Conservation (phyloP, 1,140 invertebrate species). For the Cardiocondyla obscurior region DNA sequence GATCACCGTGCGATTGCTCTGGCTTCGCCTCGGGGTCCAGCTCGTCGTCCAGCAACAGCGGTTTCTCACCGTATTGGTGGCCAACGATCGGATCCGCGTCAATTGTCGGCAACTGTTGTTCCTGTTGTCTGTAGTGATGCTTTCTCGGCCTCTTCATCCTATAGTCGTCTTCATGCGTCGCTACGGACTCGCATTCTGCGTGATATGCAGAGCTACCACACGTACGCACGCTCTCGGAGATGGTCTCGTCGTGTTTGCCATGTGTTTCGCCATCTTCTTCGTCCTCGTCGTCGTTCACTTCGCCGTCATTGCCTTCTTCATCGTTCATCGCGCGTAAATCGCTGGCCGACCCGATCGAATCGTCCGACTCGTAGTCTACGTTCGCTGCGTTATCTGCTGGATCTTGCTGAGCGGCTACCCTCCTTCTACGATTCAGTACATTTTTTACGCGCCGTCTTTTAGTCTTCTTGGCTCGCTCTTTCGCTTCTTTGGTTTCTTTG, state of each 20-base stretch:
- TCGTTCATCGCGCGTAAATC: constrained; percentile 88
- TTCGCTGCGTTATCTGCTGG: constrained; percentile 43
- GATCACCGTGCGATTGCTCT: constrained; percentile 81
- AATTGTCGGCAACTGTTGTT: constrained; percentile 66
- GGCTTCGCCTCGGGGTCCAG: constrained; percentile 86
- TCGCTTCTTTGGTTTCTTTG: constrained; percentile 76
- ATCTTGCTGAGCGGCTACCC: constrained; percentile 45
- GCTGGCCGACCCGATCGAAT: constrained; percentile 90
- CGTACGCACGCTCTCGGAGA: constrained; percentile 88
- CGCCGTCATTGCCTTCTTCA: constrained; percentile 82
- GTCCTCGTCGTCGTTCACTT: constrained; percentile 84
- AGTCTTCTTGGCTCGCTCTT: constrained; percentile 78
- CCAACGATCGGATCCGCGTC: constrained; percentile 85
- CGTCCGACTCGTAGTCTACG: constrained; percentile 84
- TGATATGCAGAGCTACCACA: constrained; percentile 89
- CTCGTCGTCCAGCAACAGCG: constrained; percentile 91
- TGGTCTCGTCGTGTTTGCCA: constrained; percentile 85
- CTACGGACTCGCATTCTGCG: constrained; percentile 89
- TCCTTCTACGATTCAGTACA: constrained; percentile 75
- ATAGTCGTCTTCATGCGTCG: constrained; percentile 86
- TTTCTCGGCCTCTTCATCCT: constrained; percentile 70
- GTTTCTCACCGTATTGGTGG: constrained; percentile 91
- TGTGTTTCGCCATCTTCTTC: constrained; percentile 78
- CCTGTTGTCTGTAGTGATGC: constrained; percentile 40
- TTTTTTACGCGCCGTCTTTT: constrained; percentile 76